Evolutionary conservation across 1,140 invertebrate species (phyloP).

Genomic region (Drosophila nebulosa): DNA sequence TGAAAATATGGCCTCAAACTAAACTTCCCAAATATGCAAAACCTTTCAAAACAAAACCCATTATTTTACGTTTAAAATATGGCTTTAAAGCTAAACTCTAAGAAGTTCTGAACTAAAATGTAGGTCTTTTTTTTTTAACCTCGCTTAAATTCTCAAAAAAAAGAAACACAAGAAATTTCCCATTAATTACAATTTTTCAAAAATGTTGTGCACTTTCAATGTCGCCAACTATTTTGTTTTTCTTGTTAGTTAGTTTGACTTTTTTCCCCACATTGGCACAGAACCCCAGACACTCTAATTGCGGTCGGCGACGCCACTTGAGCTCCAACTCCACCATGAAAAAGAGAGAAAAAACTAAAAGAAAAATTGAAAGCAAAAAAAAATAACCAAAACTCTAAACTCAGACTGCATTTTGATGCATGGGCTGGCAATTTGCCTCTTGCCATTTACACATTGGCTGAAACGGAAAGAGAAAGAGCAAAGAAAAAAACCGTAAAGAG

Average conservation of each 20-base stretch:
- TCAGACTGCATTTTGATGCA: slow-evolving; percentile 37
- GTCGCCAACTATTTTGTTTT: slow-evolving; percentile 34
- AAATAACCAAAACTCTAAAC: slow-evolving; percentile 11
- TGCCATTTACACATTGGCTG: neutral
- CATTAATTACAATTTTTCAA: neutral
- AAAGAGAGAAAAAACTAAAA: neutral
- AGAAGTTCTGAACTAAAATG: too few species aligned
- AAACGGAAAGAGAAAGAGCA: neutral
- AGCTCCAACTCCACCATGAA: neutral
- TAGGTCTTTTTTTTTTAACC: too few species aligned
- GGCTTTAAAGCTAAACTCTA: neutral
- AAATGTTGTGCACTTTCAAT: slow-evolving; percentile 39
- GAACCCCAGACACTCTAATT: slow-evolving; percentile 51
- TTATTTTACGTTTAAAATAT: neutral
- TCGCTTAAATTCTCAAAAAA: too few species aligned
- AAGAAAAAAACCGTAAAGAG: neutral
- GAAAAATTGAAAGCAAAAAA: neutral
- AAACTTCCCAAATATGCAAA: too few species aligned
- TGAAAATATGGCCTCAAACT: too few species aligned
- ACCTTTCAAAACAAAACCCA: too few species aligned
- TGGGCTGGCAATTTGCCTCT: slow-evolving; percentile 23
- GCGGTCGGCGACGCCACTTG: slow-evolving; percentile 30
- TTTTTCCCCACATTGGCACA: slow-evolving; percentile 8
- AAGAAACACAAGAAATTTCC: too few species aligned
- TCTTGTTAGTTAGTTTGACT: neutral